phyloP scores from a whole-genome alignment of 2,113 vertebrate species.

The Scartelaos histophorus region DNA sequence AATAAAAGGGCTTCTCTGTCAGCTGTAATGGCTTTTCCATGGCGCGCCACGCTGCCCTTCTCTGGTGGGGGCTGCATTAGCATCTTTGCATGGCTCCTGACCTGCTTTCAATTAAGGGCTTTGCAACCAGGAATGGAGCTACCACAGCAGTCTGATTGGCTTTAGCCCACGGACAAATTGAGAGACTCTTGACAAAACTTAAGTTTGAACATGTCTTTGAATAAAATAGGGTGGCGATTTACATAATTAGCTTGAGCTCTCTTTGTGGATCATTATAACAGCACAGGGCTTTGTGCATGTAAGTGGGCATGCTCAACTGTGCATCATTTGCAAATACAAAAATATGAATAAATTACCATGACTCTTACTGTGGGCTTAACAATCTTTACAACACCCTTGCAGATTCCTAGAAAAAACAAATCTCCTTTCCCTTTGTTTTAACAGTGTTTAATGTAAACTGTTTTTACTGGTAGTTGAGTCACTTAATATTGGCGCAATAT shows the following conservation, averaged over 20 bases:
- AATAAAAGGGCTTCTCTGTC: conserved; percentile 74
- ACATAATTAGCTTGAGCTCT: background rate
- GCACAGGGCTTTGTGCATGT: background rate
- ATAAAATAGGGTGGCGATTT: background rate
- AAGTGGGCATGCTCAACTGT: background rate
- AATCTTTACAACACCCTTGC: background rate
- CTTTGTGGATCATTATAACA: too few species aligned
- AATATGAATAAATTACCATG: background rate
- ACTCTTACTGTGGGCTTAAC: background rate
- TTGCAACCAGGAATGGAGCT: conserved; percentile 20
- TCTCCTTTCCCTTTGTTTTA: background rate
- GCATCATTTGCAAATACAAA: background rate
- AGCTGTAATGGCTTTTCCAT: conserved; percentile 75
- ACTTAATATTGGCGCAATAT: too few species aligned
- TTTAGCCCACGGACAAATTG: conserved; percentile 20
- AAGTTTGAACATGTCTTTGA: background rate
- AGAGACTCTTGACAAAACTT: background rate
- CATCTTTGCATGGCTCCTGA: conserved; percentile 46
- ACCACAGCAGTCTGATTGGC: conserved; percentile 22
- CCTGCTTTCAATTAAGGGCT: conserved; percentile 44
- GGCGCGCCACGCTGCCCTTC: conserved; percentile 20
- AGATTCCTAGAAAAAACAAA: background rate
- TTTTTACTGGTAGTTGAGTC: too few species aligned
- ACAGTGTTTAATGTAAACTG: background rate
- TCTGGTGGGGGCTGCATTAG: conserved; percentile 41